Conservation (phyloP, 2,113 vertebrate genomes). For the Lampris incognitus region DNA sequence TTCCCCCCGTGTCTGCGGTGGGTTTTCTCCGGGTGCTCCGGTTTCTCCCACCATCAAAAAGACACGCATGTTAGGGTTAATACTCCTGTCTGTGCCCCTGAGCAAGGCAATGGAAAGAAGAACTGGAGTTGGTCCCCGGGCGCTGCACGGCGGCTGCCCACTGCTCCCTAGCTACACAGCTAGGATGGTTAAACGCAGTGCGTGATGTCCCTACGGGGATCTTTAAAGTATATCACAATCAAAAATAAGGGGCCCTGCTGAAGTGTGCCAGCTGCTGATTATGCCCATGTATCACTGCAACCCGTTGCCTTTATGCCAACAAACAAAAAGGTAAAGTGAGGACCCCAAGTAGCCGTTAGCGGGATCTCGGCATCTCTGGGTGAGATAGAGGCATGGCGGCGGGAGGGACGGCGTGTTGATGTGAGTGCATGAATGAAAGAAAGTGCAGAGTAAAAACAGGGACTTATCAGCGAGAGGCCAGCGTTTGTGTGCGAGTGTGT, state of each 20-base stretch:
- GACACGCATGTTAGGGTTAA: too few relatives aligned
- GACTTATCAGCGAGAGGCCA: slow-evolving; percentile 37
- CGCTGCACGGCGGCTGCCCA: too few relatives aligned
- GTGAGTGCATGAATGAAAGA: slow-evolving; percentile 59
- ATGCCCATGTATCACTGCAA: slow-evolving; percentile 46
- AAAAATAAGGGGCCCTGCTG: slow-evolving; percentile 23
- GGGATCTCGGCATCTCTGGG: slow-evolving; percentile 43
- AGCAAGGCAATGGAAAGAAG: too few relatives aligned
- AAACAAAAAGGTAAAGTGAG: slow-evolving; percentile 56
- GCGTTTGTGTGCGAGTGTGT: slow-evolving; percentile 27
- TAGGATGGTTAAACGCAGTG: too few relatives aligned
- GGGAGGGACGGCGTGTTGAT: slow-evolving; percentile 53
- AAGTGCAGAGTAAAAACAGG: slow-evolving; percentile 38
- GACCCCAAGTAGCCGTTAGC: slow-evolving; percentile 40
- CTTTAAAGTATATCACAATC: too few relatives aligned
- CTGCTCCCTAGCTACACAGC: too few relatives aligned
- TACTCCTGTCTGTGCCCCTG: too few relatives aligned
- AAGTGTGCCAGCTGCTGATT: slow-evolving; percentile 57
- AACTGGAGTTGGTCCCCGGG: too few relatives aligned
- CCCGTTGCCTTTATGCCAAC: slow-evolving; percentile 45
- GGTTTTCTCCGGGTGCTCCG: too few relatives aligned
- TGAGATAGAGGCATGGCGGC: slow-evolving; percentile 47
- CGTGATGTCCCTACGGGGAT: too few relatives aligned
- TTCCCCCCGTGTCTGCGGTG: too few relatives aligned
- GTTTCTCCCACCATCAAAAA: too few relatives aligned